Evolutionary conservation across 2,888 invertebrate species (phyloP), one percentile per base, ranked within the genome.

Genomic region (Epinotia brunnichana): DNA sequence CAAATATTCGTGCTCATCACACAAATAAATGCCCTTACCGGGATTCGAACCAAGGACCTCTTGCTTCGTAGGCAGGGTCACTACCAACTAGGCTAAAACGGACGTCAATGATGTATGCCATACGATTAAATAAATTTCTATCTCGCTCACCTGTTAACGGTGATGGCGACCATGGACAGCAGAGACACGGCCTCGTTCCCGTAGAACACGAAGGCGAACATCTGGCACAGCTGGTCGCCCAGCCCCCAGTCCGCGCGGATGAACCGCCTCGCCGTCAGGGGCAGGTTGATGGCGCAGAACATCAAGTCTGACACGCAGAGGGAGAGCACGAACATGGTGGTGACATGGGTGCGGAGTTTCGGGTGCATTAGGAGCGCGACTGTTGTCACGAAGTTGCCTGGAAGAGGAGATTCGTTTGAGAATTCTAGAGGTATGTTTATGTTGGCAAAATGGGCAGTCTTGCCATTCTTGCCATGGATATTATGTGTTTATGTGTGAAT

Each of bases 121-220:
- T 39, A 39, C 39, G 39, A 39, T 39, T 39, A 39, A 9, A 24
- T 56, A 21, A 56, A 17, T 21, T n/a, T n/a, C 24, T 7, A 29
- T 29, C 44, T 61, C 15, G 41, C 69, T 80, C 83, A 97, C 97
- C 97, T 96, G 90, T 97, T 98, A 74, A 98, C 90, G 41, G 97
- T 97, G 77, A 98, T 97, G 77, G 97, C 97, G 67, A 97, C 97
- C 97, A 98, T 97, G 82, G 97, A 97, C 75, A 97, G 93, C 51
- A 98, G 90, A 0, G 97, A 97, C 3, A 97, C 97, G 0, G 97
- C 97, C 67, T 97, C 97, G 85, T 98, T 98, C 74, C 97, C 97
- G 84, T 98, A 98, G 90, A 98, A 97, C 78, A 98, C 95, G 78
- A 98, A 96, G 0, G 97, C 97, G 90, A 97, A 98, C 87, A 97